Conservation (phyloP, 2,797 vertebrate species). For the Serranus cabrilla region DNA sequence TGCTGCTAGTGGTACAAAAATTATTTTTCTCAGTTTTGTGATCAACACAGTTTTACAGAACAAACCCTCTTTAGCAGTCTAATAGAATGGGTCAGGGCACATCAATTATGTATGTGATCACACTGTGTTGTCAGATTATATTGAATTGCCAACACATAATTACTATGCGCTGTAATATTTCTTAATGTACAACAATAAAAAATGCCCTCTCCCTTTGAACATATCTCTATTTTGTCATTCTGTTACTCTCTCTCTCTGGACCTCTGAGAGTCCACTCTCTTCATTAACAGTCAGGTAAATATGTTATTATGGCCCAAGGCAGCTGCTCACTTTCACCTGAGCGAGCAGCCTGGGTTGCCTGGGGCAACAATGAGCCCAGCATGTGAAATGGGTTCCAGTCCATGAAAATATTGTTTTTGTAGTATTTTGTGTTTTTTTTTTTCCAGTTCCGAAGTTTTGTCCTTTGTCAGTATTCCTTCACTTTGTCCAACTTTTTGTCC, state of each 20-base stretch:
- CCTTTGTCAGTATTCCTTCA: not conserved
- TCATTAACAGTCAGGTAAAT: conserved; percentile 66
- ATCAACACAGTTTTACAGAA: not conserved
- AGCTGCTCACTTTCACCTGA: conserved; percentile 48
- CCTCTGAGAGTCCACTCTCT: conserved; percentile 31
- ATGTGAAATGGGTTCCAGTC: conserved; percentile 32
- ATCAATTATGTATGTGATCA: not conserved
- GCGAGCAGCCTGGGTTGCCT: conserved; percentile 51
- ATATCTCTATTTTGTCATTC: not conserved
- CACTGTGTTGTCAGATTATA: not conserved
- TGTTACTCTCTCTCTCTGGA: not conserved
- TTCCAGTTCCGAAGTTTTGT: not conserved
- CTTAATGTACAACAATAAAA: not conserved
- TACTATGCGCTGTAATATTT: not conserved
- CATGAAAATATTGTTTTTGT: conserved; percentile 9
- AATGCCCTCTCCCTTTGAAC: not conserved
- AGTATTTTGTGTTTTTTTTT: conserved; percentile 14
- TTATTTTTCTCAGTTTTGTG: not conserved
- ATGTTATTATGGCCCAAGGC: conserved; percentile 62
- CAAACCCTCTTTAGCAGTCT: not conserved
- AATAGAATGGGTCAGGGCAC: not conserved
- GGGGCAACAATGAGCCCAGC: conserved; percentile 60
- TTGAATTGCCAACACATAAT: not conserved
- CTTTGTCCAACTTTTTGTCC: conserved; percentile 9
- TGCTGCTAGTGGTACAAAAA: no score